Percentiles rank a stretch among this genome's conserved stretches.
These are phyloP conservation scores for Aspidoscelis tigris DNA, from an alignment of 2,113 vertebrate genomes.

Conservation along the genomic window DNA sequence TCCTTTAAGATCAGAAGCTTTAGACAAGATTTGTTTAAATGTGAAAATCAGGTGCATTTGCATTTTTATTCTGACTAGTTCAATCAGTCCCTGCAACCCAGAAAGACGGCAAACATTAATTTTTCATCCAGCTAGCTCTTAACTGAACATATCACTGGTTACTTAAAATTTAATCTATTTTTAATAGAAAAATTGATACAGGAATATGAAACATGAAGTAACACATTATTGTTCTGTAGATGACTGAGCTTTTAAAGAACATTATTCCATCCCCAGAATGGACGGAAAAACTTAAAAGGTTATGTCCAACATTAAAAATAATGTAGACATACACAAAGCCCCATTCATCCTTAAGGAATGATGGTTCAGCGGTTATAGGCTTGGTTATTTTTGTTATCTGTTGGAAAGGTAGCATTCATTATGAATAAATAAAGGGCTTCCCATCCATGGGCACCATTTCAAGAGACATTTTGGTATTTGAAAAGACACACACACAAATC, in stretches of 20 bases:
- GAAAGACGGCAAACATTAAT: slow-evolving; percentile 71
- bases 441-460: slow-evolving; percentile 27
- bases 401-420: slow-evolving; percentile 47
- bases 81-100: slow-evolving; percentile 71
- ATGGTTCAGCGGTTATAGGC: slow-evolving; percentile 48
- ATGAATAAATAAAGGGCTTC: slow-evolving; percentile 11
- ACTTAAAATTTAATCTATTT: slow-evolving; percentile 79
- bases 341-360: slow-evolving; percentile 50
- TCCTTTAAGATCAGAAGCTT: slow-evolving; percentile 47
- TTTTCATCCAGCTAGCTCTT: slow-evolving; percentile 72
- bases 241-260: slow-evolving; percentile 76
- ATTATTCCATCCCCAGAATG: slow-evolving; percentile 69
- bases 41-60: slow-evolving; percentile 63
- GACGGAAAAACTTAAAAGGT: slow-evolving; percentile 73
- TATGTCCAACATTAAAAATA: slow-evolving; percentile 71
- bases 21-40: slow-evolving; percentile 53
- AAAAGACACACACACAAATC: neutral
- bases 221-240: slow-evolving; percentile 63
- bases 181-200: slow-evolving; percentile 82
- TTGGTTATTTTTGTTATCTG: slow-evolving; percentile 49
- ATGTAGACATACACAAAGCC: slow-evolving; percentile 63
- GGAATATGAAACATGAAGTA: slow-evolving; percentile 73
- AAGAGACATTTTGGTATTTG: neutral
- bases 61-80: slow-evolving; percentile 64
- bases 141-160: slow-evolving; percentile 72